Evolutionary conservation across 2,888 invertebrate genomes (phyloP).

Genomic region (Hydraecia micacea): DNA sequence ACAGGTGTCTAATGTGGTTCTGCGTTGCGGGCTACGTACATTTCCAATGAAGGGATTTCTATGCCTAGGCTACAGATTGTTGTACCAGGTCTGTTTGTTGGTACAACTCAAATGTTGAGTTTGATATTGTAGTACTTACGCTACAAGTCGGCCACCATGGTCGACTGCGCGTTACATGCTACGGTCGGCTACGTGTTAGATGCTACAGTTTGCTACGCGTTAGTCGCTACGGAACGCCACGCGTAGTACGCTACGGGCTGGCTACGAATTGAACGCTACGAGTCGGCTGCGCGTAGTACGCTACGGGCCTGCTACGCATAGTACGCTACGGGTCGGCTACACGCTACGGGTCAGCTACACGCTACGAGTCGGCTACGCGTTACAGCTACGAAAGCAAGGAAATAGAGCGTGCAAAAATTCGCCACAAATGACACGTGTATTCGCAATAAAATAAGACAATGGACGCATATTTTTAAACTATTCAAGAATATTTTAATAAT

Average conservation of each 20-base stretch:
- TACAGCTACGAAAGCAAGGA: background rate
- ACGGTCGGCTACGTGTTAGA: background rate
- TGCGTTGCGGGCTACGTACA: background rate
- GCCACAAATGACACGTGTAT: constrained; percentile 2
- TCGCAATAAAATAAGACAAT: constrained; percentile 22
- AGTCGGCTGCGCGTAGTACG: background rate
- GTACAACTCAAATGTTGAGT: background rate
- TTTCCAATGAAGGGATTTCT: background rate
- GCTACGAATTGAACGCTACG: background rate
- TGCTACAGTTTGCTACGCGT: background rate
- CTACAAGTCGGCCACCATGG: too few species aligned
- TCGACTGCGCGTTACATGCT: background rate
- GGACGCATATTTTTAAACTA: constrained; percentile 20
- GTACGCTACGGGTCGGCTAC: background rate
- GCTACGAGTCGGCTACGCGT: background rate
- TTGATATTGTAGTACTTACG: background rate
- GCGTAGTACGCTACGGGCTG: background rate
- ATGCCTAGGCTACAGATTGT: background rate
- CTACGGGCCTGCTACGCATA: background rate
- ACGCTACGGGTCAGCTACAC: background rate
- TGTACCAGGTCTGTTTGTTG: background rate
- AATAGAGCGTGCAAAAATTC: background rate
- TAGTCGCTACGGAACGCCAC: background rate
- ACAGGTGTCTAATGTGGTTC: background rate
- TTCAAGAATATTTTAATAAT: constrained; percentile 11